Evolutionary conservation across 2,888 invertebrate genomes (phyloP).

Genomic region (Apotomis turbidana): DNA sequence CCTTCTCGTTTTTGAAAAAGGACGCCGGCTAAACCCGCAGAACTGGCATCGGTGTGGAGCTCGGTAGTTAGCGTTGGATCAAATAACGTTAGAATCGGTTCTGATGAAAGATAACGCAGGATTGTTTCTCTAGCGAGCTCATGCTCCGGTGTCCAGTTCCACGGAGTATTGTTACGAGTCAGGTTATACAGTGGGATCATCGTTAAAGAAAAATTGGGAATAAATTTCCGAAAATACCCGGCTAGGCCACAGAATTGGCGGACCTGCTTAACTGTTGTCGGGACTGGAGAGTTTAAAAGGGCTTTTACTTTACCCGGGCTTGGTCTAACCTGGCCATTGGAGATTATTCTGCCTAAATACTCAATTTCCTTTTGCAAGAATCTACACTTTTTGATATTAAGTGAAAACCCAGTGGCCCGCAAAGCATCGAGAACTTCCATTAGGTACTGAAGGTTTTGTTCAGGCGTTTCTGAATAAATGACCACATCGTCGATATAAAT

Average conservation of each 20-base stretch:
- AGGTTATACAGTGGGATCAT: constrained; percentile 39
- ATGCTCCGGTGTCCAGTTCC: constrained; percentile 40
- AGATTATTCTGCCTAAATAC: constrained; percentile 38
- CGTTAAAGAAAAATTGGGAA: constrained; percentile 36
- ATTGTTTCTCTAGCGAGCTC: constrained; percentile 30
- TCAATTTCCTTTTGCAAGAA: constrained; percentile 42
- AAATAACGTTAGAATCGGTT: constrained; percentile 41
- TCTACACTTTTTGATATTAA: constrained; percentile 43
- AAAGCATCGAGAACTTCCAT: constrained; percentile 28
- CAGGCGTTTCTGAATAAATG: constrained; percentile 28
- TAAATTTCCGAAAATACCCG: constrained; percentile 45
- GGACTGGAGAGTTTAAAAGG: constrained; percentile 28
- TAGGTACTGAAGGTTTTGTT: constrained; percentile 35
- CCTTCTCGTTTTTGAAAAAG: constrained; percentile 35
- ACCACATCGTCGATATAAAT: constrained; percentile 44
- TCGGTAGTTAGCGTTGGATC: constrained; percentile 38
- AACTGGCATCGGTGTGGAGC: constrained; percentile 45
- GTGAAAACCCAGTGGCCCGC: constrained; percentile 28
- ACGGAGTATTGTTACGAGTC: constrained; percentile 27
- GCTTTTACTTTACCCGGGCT: constrained; percentile 39
- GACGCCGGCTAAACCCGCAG: constrained; percentile 41
- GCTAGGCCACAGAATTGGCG: constrained; percentile 47
- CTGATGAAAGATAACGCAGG: constrained; percentile 31
- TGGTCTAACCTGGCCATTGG: constrained; percentile 31
- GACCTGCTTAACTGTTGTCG: constrained; percentile 43